phyloP scores from a whole-genome alignment of 2,113 vertebrate genomes.

The Channa argus region DNA sequence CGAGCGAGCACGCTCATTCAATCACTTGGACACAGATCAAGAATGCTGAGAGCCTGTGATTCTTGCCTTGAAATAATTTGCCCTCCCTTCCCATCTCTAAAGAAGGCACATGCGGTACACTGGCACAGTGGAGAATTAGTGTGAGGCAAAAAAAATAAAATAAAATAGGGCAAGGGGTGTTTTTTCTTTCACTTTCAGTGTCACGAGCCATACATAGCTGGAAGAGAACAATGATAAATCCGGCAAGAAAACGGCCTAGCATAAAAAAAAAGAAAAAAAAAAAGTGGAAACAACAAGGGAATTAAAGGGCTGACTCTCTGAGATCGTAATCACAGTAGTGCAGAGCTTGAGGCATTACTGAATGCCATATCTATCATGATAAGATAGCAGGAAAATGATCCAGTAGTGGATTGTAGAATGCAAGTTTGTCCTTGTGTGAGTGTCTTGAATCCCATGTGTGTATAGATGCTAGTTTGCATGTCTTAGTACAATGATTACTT shows the following conservation, averaged over 20 bases:
- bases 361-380: constrained; percentile 53
- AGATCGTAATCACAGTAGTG: constrained; percentile 56
- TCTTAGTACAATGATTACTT: constrained; percentile 13
- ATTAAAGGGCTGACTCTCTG: constrained; percentile 51
- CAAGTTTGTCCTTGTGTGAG: neutral
- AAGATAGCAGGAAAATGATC: constrained; percentile 44
- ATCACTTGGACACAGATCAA: constrained; percentile 63
- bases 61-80: constrained; percentile 74
- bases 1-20: constrained; percentile 48
- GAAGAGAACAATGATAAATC: constrained; percentile 60
- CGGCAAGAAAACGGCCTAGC: constrained; percentile 10
- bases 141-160: neutral
- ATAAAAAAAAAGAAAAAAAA: constrained; percentile 2
- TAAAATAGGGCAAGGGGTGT: constrained; percentile 43
- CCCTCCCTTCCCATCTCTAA: constrained; percentile 56
- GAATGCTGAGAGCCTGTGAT: constrained; percentile 51
- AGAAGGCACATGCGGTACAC: constrained; percentile 32
- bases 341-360: constrained; percentile 48
- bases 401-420: constrained; percentile 44
- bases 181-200: constrained; percentile 74
- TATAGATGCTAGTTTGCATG: constrained; percentile 12
- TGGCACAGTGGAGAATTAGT: too few species aligned
- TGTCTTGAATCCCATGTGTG: constrained; percentile 12
- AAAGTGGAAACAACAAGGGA: constrained; percentile 32
- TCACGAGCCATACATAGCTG: constrained; percentile 26